Conservation (phyloP, 2,888 invertebrate species). For the Salticus scenicus region DNA sequence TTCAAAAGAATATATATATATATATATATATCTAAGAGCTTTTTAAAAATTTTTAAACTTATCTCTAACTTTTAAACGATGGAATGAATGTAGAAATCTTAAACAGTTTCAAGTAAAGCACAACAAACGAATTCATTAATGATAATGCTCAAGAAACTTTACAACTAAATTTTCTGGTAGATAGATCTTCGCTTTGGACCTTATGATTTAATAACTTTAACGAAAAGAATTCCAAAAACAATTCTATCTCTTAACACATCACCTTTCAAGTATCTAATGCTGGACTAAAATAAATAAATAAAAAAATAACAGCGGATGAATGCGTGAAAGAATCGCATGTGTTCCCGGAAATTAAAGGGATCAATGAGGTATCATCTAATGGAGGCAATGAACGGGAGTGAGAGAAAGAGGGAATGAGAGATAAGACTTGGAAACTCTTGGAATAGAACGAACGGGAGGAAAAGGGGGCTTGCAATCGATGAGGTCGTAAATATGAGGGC, state of each 20-base stretch:
- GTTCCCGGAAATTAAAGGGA: conserved; percentile 70
- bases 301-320: conserved; percentile 34
- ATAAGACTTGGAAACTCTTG: background rate
- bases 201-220: too few species aligned
- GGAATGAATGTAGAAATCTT: too few species aligned
- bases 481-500: conserved; percentile 66
- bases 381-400: conserved; percentile 61
- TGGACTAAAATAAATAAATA: background rate
- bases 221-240: too few species aligned
- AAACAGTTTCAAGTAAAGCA: too few species aligned
- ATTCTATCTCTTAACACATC: conserved; percentile 11
- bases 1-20: too few species aligned
- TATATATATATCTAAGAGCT: too few species aligned
- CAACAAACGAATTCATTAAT: too few species aligned
- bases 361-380: conserved; percentile 69
- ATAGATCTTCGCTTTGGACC: too few species aligned
- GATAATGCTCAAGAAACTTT: too few species aligned
- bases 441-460: conserved; percentile 61
- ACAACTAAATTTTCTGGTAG: too few species aligned
- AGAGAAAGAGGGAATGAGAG: conserved; percentile 45
- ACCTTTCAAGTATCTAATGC: conserved; percentile 13
- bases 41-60: too few species aligned
- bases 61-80: too few species aligned
- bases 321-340: conserved; percentile 65
- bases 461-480: conserved; percentile 63